Evolutionary conservation across 1,140 invertebrate genomes (phyloP).

Genomic region (Spodoptera frugiperda): DNA sequence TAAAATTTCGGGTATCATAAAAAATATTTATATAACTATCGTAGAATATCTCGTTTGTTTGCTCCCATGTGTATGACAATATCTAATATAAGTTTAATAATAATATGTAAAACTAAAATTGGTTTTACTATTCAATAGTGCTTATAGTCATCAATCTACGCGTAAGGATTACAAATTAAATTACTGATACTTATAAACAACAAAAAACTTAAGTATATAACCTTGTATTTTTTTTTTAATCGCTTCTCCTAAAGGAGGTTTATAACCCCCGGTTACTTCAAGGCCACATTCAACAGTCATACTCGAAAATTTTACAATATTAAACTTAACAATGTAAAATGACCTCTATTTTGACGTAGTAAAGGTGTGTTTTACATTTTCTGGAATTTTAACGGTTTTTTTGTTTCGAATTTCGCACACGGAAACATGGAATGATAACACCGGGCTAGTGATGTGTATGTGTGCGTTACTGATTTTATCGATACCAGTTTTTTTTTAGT

Average conservation of each 20-base stretch:
- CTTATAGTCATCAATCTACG: too few relatives aligned
- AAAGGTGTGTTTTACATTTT: slow-evolving; percentile 12
- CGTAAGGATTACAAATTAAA: background rate
- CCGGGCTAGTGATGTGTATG: slow-evolving; percentile 49
- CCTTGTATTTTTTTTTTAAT: background rate
- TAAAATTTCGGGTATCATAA: too few relatives aligned
- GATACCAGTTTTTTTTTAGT: slow-evolving; percentile 32
- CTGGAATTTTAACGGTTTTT: slow-evolving; percentile 34
- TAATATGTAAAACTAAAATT: too few relatives aligned
- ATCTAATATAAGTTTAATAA: too few relatives aligned
- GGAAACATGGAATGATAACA: slow-evolving; percentile 49
- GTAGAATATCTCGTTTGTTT: too few relatives aligned
- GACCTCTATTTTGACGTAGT: slow-evolving; percentile 10
- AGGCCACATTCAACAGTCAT: slow-evolving; percentile 11
- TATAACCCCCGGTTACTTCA: background rate
- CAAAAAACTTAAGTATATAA: background rate
- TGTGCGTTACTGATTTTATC: slow-evolving; percentile 38
- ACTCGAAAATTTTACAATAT: background rate
- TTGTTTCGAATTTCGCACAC: slow-evolving; percentile 56
- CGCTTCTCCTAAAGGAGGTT: background rate
- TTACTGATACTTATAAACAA: background rate
- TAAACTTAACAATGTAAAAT: slow-evolving; percentile 7
- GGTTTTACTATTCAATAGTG: too few relatives aligned
- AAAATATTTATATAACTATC: too few relatives aligned
- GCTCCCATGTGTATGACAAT: too few relatives aligned